Evolutionary conservation across 2,113 vertebrate genomes (phyloP).

Genomic region (Centropus bengalensis): DNA sequence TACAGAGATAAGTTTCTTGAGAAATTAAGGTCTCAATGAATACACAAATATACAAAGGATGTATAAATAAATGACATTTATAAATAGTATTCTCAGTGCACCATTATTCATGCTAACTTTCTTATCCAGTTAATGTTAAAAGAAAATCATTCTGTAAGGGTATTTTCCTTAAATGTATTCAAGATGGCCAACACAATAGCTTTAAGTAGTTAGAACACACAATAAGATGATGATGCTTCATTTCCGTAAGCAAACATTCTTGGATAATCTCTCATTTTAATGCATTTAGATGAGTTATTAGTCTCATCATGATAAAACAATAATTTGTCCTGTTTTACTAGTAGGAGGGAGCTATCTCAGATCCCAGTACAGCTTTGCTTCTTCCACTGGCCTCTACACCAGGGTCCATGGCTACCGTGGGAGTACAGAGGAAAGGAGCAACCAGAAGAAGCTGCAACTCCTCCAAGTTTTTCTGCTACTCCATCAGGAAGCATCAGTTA

Average conservation of each 20-base stretch:
- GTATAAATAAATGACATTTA: constrained; percentile 49
- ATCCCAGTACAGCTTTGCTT: not conserved
- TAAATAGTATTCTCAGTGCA: constrained; percentile 31
- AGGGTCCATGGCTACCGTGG: not conserved
- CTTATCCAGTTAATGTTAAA: not conserved
- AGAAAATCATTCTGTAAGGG: not conserved
- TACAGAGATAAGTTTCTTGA: constrained; percentile 42
- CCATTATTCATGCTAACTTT: not conserved
- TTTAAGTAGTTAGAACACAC: not conserved
- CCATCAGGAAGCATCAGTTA: not conserved
- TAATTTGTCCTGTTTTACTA: not conserved
- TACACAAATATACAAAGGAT: constrained; percentile 54
- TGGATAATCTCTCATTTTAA: not conserved
- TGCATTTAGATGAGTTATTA: not conserved
- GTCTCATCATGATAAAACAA: not conserved
- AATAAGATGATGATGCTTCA: not conserved
- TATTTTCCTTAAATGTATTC: not conserved
- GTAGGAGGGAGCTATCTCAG: not conserved
- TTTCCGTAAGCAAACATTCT: not conserved
- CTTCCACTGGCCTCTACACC: not conserved
- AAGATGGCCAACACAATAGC: not conserved
- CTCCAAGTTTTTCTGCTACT: not conserved
- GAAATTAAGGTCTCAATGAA: constrained; percentile 44
- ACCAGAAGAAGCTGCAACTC: not conserved
- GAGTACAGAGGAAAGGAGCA: not conserved